These are phyloP conservation scores for Meganola albula DNA, from an alignment of 2,888 invertebrate species.

Conservation along the genomic window DNA sequence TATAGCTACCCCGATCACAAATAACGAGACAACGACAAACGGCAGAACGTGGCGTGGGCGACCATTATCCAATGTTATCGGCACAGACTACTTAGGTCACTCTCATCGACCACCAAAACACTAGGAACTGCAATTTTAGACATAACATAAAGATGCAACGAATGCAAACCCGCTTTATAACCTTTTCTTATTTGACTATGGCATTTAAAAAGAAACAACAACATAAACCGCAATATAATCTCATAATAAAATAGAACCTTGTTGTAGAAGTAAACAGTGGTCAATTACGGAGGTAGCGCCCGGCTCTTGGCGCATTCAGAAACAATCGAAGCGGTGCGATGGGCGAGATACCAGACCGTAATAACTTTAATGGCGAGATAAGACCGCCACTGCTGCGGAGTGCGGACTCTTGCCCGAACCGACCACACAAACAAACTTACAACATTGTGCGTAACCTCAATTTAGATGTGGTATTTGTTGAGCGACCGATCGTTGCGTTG, in stretches of 20 bases:
- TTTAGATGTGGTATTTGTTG: conserved; percentile 51
- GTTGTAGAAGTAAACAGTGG: conserved; percentile 72
- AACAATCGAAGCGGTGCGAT: conserved; percentile 77
- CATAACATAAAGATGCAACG: background rate
- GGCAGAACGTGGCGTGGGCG: conserved; percentile 51
- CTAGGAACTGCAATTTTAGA: background rate
- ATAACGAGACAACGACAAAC: conserved; percentile 52
- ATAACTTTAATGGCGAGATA: conserved; percentile 77
- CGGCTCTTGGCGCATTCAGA: conserved; percentile 65
- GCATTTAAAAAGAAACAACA: conserved; percentile 36
- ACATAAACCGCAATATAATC: conserved; percentile 55
- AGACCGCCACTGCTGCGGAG: conserved; percentile 60
- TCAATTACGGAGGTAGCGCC: conserved; percentile 71
- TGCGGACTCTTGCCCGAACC: conserved; percentile 51
- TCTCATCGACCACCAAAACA: too few species aligned
- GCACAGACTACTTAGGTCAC: conserved; percentile 36
- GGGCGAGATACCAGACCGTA: conserved; percentile 70
- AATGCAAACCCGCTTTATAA: conserved; percentile 33
- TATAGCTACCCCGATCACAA: conserved; percentile 47
- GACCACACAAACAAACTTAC: conserved; percentile 35
- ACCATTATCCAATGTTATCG: conserved; percentile 56
- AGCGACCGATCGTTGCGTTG: too few species aligned
- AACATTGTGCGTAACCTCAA: conserved; percentile 46
- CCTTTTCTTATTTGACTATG: conserved; percentile 38
- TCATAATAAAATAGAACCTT: conserved; percentile 68